Conservation (phyloP, 2,888 invertebrate species). For the Eucriotettix oculatus region DNA sequence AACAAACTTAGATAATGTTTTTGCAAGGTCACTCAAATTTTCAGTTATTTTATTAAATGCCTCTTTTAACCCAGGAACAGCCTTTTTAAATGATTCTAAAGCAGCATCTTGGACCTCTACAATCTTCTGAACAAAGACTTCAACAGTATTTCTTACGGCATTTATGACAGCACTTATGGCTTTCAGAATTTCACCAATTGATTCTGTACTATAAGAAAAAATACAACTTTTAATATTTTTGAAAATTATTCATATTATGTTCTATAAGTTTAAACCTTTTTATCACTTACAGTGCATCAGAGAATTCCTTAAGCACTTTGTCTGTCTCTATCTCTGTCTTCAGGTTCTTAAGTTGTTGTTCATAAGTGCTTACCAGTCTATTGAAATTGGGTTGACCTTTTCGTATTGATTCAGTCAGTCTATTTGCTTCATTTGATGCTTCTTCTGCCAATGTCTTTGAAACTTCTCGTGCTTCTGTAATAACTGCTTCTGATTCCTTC, state of each 20-base stretch:
- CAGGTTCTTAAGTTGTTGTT: slow-evolving; percentile 44
- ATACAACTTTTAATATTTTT: not conserved
- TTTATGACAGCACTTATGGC: not conserved
- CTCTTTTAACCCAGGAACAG: slow-evolving; percentile 17
- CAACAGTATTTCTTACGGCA: not conserved
- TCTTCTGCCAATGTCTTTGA: slow-evolving; percentile 20
- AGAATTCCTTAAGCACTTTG: slow-evolving; percentile 45
- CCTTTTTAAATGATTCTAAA: not conserved
- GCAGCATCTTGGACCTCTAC: not conserved
- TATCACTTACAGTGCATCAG: slow-evolving; percentile 37
- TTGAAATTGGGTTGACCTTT: slow-evolving; percentile 37
- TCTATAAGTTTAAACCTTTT: not conserved
- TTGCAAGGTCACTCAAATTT: slow-evolving; percentile 19
- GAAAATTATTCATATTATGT: not conserved
- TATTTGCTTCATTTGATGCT: slow-evolving; percentile 28
- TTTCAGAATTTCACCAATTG: not conserved
- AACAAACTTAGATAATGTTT: not conserved
- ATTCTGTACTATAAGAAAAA: not conserved
- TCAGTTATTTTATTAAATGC: slow-evolving; percentile 21
- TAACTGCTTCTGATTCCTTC: not conserved
- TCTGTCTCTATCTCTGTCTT: slow-evolving; percentile 53
- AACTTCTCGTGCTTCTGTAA: slow-evolving; percentile 19
- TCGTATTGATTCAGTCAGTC: slow-evolving; percentile 34
- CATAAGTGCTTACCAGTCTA: slow-evolving; percentile 43
- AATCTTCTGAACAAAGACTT: not conserved